Evolutionary conservation across 2,113 vertebrate genomes (phyloP), one percentile per base, ranked within the genome.

Genomic region (Sylvia atricapilla): DNA sequence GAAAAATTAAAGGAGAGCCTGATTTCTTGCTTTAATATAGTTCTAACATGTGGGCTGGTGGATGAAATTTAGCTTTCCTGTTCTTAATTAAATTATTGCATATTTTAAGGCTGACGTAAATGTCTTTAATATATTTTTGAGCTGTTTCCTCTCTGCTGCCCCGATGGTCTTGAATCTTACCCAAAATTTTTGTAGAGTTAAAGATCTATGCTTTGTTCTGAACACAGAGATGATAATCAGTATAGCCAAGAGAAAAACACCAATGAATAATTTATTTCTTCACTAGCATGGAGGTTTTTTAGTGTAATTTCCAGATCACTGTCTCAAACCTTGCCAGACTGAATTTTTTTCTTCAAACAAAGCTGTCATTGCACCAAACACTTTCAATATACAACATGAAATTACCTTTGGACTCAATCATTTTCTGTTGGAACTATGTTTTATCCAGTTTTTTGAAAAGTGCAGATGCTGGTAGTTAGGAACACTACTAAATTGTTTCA

Each of bases 1-100:
- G 76, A 94, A 91, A 94, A 95, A 60, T 58, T 47, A 82, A 37
- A 31, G 44, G 37, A 62, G 15, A 77, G 5, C 7, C 31, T 41
- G 37, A 85, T 17, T 91, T 92, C 72, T 80, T 80, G 59, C 27
- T 73, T 55, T 63, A 85, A 94, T 77, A 37, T 52, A 63, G 70
- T 86, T 85, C 15, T 8, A 88, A 49, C 63, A 33, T 70, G 68
- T 74, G 72, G 70, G 62, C 10, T 69, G 47, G 41, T 89, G 25
- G 74, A 30, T 85, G 70, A 86, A 96, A 70, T 77, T 70, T 73
- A 86, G 13, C 35, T 88, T 91, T 91, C 63, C 2, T 70, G 24
- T 58, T 88, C 75, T 90, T 95, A 87, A 96, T 94, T 93, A 88
- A 87, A 90, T 83, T 90, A 90, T 55, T 80, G 15, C 24, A 11